Evolutionary conservation across 2,797 vertebrate species (phyloP).

Genomic region (Halcyon badia): DNA sequence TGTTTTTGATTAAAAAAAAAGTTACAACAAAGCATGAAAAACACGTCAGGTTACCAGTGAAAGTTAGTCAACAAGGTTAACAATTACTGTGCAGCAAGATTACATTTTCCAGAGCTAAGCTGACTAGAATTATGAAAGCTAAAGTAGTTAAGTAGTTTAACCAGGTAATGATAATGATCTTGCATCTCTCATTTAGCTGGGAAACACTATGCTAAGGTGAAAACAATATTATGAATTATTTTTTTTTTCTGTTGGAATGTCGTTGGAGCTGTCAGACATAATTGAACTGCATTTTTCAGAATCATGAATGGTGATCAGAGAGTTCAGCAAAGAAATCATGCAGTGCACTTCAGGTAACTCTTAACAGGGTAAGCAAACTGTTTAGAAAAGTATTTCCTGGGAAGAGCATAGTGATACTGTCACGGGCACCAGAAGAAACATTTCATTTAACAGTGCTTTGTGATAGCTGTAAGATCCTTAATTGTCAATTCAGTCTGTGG

Average conservation of each 20-base stretch:
- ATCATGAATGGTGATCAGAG: background rate
- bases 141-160: slow-evolving; percentile 17
- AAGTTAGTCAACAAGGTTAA: background rate
- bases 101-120: background rate
- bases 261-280: background rate
- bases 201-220: background rate
- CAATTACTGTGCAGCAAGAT: background rate
- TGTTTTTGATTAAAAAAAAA: background rate
- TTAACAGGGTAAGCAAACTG: background rate
- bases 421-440: background rate
- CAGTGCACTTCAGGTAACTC: background rate
- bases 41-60: background rate
- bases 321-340: background rate
- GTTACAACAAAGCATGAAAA: background rate
- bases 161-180: background rate
- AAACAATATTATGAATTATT: background rate
- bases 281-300: background rate
- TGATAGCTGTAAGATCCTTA: background rate
- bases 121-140: background rate
- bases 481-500: background rate
- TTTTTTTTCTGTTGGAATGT: background rate
- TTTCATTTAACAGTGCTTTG: background rate
- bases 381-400: background rate
- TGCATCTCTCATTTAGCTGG: background rate
- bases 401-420: background rate